These are phyloP conservation scores for Tridacna crocea DNA, from an alignment of 2,888 invertebrate species.

Conservation along the genomic window DNA sequence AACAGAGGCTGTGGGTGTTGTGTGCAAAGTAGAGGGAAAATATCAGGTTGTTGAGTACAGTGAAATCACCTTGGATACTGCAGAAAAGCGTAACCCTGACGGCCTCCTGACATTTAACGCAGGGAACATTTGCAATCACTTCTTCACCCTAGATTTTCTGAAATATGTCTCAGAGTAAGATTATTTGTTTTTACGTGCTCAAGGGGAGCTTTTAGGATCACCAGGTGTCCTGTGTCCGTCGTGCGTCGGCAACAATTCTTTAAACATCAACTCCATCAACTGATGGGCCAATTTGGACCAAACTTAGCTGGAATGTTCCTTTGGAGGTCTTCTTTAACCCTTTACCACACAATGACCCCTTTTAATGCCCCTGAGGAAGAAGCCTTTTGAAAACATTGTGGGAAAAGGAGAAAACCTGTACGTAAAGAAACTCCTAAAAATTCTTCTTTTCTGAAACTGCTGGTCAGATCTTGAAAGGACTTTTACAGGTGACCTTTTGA, in stretches of 20 bases:
- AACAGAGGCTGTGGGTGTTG: slow-evolving; percentile 97
- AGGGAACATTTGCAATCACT: slow-evolving; percentile 99
- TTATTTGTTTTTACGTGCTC: background rate
- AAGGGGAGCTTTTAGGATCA: no score
- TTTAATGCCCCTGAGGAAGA: no score
- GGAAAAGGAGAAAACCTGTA: no score
- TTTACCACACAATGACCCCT: no score
- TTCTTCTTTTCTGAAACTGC: no score
- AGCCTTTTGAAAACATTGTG: no score
- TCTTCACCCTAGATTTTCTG: slow-evolving; percentile 95
- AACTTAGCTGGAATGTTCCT: background rate
- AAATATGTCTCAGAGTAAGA: slow-evolving; percentile 88
- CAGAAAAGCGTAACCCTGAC: slow-evolving; percentile 90
- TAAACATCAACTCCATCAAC: background rate
- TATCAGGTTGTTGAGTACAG: slow-evolving; percentile 98
- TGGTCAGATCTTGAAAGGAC: no score
- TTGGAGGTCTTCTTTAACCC: background rate
- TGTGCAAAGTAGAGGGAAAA: slow-evolving; percentile 95
- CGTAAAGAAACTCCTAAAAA: no score
- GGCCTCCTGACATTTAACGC: slow-evolving; percentile 95
- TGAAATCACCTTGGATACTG: slow-evolving; percentile 94
- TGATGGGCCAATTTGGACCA: no score
- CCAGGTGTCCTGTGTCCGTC: no score
- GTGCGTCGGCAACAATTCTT: no score
- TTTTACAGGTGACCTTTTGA: no score